Evolutionary conservation across 1,140 invertebrate species (phyloP).

Genomic region (Achroia grisella): DNA sequence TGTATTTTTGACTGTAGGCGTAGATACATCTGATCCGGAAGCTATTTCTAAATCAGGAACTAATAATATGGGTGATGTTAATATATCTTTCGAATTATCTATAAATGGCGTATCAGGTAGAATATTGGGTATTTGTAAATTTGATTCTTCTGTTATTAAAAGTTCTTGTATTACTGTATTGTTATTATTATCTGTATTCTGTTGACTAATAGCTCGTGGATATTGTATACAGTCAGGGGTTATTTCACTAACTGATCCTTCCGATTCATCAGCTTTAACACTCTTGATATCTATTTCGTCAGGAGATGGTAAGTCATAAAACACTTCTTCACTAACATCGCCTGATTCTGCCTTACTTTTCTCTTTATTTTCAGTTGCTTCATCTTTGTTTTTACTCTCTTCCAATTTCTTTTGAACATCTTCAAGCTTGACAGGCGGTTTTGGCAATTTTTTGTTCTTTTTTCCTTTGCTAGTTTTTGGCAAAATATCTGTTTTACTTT

Average conservation of each 20-base stretch:
- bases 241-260: slow-evolving; percentile 22
- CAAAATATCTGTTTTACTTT: no score
- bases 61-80: slow-evolving; percentile 9
- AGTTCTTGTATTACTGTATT: slow-evolving; percentile 52
- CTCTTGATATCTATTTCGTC: slow-evolving; percentile 24
- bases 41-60: slow-evolving; percentile 18
- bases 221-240: slow-evolving; percentile 50
- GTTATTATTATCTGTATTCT: slow-evolving; percentile 40
- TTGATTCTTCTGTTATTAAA: slow-evolving; percentile 20
- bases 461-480: slow-evolving; percentile 12
- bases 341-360: background rate
- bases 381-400: slow-evolving; percentile 1
- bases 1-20: slow-evolving; percentile 9
- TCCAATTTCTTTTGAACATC: background rate
- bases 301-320: slow-evolving; percentile 7
- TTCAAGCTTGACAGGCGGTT: slow-evolving; percentile 4
- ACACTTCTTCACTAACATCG: slow-evolving; percentile 3
- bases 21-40: slow-evolving; percentile 9
- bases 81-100: slow-evolving; percentile 39
- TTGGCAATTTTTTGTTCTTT: slow-evolving; percentile 19
- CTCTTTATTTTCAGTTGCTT: background rate
- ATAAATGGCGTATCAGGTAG: slow-evolving; percentile 29
- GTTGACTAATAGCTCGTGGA: slow-evolving; percentile 46
- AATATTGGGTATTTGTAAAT: slow-evolving; percentile 24
- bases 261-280: slow-evolving; percentile 22